Conservation (phyloP, 2,888 invertebrate species). For the Melieria picta region DNA sequence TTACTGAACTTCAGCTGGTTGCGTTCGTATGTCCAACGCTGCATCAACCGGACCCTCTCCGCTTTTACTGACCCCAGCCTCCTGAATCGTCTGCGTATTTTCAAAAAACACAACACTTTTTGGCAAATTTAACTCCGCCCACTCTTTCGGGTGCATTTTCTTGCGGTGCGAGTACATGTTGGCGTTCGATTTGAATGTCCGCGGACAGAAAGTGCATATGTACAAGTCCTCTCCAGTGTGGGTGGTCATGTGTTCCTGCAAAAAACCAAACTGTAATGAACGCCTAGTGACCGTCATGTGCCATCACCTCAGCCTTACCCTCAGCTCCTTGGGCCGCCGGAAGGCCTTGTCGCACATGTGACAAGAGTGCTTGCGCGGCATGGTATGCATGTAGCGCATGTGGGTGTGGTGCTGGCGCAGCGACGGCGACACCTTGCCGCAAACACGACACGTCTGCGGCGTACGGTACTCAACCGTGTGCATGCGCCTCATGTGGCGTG, state of each 20-base stretch:
- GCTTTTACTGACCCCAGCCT: too few relatives aligned
- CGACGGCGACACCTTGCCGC: constrained; percentile 57
- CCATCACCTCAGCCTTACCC: background rate
- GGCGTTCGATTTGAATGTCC: constrained; percentile 3
- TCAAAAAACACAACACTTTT: too few relatives aligned
- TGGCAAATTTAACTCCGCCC: too few relatives aligned
- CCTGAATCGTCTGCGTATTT: too few relatives aligned
- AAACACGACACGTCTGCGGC: constrained; percentile 56
- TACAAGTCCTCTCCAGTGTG: constrained; percentile 39
- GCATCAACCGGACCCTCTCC: too few relatives aligned
- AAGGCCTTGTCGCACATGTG: constrained; percentile 63
- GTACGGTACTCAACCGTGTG: constrained; percentile 49
- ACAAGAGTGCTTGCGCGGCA: constrained; percentile 58
- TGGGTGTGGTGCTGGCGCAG: constrained; percentile 56
- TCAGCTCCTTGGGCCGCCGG: constrained; percentile 21
- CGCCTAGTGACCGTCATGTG: too few relatives aligned
- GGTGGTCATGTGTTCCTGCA: constrained; percentile 37
- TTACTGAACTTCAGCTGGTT: too few relatives aligned
- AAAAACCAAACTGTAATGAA: background rate
- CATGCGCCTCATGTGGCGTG: constrained; percentile 60
- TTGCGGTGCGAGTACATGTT: too few relatives aligned
- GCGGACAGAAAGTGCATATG: constrained; percentile 38
- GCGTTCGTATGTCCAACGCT: too few relatives aligned
- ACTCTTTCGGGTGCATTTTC: too few relatives aligned
- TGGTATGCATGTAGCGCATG: constrained; percentile 57